Conservation (phyloP, 2,797 vertebrate genomes). For the Malacoraja senta region DNA sequence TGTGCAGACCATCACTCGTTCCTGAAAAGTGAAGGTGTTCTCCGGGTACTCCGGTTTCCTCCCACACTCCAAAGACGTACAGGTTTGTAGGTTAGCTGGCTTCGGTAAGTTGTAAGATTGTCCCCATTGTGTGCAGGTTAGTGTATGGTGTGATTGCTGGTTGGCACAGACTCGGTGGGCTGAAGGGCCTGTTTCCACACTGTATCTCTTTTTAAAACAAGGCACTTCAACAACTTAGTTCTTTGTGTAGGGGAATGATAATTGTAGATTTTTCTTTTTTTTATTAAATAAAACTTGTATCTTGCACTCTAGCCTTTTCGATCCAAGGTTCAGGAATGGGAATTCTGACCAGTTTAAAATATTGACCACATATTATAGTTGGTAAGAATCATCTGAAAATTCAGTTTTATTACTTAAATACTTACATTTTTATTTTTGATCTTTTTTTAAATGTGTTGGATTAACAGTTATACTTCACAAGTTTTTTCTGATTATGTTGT, state of each 20-base stretch:
- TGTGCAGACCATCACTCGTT: neutral
- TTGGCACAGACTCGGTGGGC: too few relatives aligned
- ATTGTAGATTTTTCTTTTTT: neutral
- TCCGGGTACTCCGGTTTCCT: too few relatives aligned
- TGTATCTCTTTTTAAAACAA: too few relatives aligned
- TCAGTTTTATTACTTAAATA: neutral
- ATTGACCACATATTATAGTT: neutral
- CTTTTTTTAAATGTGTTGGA: neutral
- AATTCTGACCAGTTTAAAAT: neutral
- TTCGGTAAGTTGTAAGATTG: too few relatives aligned
- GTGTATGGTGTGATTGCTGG: too few relatives aligned
- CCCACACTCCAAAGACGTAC: too few relatives aligned
- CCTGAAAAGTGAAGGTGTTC: neutral
- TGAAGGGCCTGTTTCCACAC: too few relatives aligned
- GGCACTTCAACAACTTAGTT: too few relatives aligned
- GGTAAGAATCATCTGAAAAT: too few relatives aligned
- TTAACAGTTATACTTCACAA: neutral
- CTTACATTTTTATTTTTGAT: neutral
- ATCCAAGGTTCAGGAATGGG: neutral
- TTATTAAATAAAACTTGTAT: neutral
- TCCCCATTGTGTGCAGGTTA: too few relatives aligned
- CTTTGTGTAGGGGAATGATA: neutral
- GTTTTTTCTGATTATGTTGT: neutral
- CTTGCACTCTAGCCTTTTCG: neutral
- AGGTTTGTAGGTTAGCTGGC: too few relatives aligned